Base-by-base conservation (phyloP, 2,797 vertebrate species). In the Darevskia mixta region DNA sequence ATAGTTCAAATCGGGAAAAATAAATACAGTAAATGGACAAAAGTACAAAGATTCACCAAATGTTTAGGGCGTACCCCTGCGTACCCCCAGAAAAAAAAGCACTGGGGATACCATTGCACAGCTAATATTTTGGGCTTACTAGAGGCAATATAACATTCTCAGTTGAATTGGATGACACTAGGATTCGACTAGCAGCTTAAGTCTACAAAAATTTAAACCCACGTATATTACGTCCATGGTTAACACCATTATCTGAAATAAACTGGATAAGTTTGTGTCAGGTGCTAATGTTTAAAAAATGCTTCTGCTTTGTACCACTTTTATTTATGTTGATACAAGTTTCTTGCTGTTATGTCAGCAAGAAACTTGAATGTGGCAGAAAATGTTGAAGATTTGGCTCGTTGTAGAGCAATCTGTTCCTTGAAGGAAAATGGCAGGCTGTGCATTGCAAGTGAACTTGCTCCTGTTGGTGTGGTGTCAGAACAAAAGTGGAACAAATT, bases 401-500 rank as follows among this genome's bases (percentile, higher is more conserved):
- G 49, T 25, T 77, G 25, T 9, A 83, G 25, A 76, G 49, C 32
- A 49, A 77, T 35, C 43, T 82, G 41, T 27, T 76, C 32, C 43
- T 82, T 85, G 55, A 64, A 85, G 45, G 58, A 76, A 58, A 64
- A 23, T 8, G 9, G 15, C 15, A 66, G n/a, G 29, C n/a, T 77
- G 38, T 32, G n/a, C 17, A 5, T 13, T 38, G 1, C 38, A 64
- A 15, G 11, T 43, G 58, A 77, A 61, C 58, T 7, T 66, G 66
- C 8, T 71, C 17, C 43, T 66, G 17, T 41, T n/a, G 58, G 27
- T 69, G 45, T 18, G 17, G 18, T 79, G 32, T 58, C 58, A 41
- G 64, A 49, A 23, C 80, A 83, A 87, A 87, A 67, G 4, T 61
- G 25, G 61, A 66, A 69, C 43, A 69, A 58, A 58, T 83, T n/a